Percentiles rank a stretch among this genome's conserved stretches.
Conservation (phyloP, 2,888 invertebrate genomes). For the Acleris literana region DNA sequence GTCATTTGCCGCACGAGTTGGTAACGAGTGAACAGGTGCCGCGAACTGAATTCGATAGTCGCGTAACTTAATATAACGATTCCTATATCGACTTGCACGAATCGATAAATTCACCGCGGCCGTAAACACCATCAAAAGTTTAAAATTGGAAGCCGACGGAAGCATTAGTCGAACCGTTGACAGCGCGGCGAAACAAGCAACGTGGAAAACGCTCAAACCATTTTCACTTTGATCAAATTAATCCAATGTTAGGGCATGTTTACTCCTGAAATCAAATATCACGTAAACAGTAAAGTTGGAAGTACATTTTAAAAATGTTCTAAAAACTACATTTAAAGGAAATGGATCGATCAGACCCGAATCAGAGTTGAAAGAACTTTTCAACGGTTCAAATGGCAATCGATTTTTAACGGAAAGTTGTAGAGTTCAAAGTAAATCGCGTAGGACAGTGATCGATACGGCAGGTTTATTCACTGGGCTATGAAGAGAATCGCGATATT, state of each 20-base stretch:
- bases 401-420: slow-evolving; percentile 34
- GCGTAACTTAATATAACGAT: slow-evolving; percentile 41
- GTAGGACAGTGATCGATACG: slow-evolving; percentile 41
- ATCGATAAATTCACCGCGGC: slow-evolving; percentile 50
- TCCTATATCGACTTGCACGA: slow-evolving; percentile 62
- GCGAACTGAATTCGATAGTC: slow-evolving; percentile 37
- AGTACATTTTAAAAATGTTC: slow-evolving; percentile 36
- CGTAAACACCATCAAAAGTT: slow-evolving; percentile 77
- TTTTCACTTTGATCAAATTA: slow-evolving; percentile 80
- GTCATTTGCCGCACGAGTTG: slow-evolving; percentile 39
- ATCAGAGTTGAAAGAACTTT: slow-evolving; percentile 36
- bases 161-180: slow-evolving; percentile 79
- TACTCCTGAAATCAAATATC: slow-evolving; percentile 52
- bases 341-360: slow-evolving; percentile 32
- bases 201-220: slow-evolving; percentile 69
- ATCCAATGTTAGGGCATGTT: slow-evolving; percentile 68
- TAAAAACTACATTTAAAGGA: slow-evolving; percentile 24
- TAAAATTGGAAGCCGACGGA: slow-evolving; percentile 76
- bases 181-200: slow-evolving; percentile 73
- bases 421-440: slow-evolving; percentile 37
- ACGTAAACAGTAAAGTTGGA: slow-evolving; percentile 41
- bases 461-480: slow-evolving; percentile 33
- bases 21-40: slow-evolving; percentile 43
- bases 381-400: slow-evolving; percentile 37
- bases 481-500: slow-evolving; percentile 23